Conservation (phyloP, 2,888 invertebrate species). For the Lasioglossum malachurum region DNA sequence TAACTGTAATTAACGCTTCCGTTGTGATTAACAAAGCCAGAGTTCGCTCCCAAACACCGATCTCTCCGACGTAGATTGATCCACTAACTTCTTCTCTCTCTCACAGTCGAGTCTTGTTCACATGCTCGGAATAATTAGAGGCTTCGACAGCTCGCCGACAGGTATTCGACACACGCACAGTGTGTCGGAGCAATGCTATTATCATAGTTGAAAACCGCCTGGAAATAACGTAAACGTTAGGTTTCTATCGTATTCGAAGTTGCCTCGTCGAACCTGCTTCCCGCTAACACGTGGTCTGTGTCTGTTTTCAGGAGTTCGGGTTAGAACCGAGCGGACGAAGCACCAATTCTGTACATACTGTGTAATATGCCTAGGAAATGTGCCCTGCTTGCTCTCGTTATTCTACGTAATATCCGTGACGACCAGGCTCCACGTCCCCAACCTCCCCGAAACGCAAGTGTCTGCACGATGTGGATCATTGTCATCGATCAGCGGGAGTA, state of each 20-base stretch:
- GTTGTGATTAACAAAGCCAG: slow-evolving; percentile 2
- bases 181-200: neutral
- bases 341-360: slow-evolving; percentile 81
- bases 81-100: slow-evolving; percentile 3
- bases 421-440: slow-evolving; percentile 14
- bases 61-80: neutral
- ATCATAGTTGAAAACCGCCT: neutral
- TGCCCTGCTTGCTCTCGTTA: slow-evolving; percentile 73
- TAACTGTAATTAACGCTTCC: slow-evolving; percentile 19
- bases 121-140: slow-evolving; percentile 1
- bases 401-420: slow-evolving; percentile 43
- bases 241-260: neutral
- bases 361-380: slow-evolving; percentile 82
- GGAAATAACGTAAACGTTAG: neutral
- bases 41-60: neutral
- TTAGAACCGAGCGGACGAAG: slow-evolving; percentile 74
- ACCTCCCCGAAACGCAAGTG: neutral
- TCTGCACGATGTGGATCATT: neutral
- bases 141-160: neutral
- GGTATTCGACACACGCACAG: slow-evolving; percentile 1
- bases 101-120: neutral
- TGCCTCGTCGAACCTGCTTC: neutral
- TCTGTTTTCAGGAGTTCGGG: slow-evolving; percentile 78
- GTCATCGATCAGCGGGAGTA: slow-evolving; percentile 1
- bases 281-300: neutral